phyloP scores from a whole-genome alignment of 2,888 invertebrate genomes.

The Conchocele bisecta region DNA sequence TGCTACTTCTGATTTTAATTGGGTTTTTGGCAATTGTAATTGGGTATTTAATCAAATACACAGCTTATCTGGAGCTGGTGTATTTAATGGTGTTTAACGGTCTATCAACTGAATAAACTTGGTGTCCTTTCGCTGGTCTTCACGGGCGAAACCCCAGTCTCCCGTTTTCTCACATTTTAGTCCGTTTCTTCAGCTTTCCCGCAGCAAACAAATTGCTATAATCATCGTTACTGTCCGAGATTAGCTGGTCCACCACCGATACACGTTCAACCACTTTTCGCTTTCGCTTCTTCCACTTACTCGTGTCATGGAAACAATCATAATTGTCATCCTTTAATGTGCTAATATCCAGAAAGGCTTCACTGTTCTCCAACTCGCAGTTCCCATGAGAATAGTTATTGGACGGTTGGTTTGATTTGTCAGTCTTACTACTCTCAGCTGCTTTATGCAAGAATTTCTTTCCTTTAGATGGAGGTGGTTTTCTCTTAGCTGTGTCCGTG shows the following conservation, averaged over 20 bases:
- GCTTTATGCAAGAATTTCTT: too few species aligned
- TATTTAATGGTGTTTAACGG: too few species aligned
- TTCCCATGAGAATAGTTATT: too few species aligned
- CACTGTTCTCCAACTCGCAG: too few species aligned
- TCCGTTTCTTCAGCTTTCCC: conserved; percentile 60
- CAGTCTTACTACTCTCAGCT: too few species aligned
- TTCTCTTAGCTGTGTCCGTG: too few species aligned
- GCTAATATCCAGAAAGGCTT: conserved; percentile 53
- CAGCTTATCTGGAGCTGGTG: too few species aligned
- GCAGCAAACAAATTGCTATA: conserved; percentile 62
- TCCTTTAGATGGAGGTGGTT: conserved; percentile 53
- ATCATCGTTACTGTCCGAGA: conserved; percentile 64
- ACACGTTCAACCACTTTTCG: conserved; percentile 30
- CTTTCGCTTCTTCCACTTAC: conserved; percentile 58
- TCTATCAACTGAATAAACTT: conserved; percentile 52
- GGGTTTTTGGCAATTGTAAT: too few species aligned
- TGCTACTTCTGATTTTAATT: too few species aligned
- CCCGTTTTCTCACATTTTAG: not conserved
- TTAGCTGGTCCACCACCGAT: conserved; percentile 58
- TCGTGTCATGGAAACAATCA: conserved; percentile 55
- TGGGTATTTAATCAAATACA: too few species aligned
- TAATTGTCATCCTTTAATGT: conserved; percentile 65
- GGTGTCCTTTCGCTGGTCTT: conserved; percentile 28
- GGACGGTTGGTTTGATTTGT: too few species aligned
- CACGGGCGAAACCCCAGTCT: not conserved